Evolutionary conservation across 2,888 invertebrate genomes (phyloP).

Genomic region (Callinectes sapidus): DNA sequence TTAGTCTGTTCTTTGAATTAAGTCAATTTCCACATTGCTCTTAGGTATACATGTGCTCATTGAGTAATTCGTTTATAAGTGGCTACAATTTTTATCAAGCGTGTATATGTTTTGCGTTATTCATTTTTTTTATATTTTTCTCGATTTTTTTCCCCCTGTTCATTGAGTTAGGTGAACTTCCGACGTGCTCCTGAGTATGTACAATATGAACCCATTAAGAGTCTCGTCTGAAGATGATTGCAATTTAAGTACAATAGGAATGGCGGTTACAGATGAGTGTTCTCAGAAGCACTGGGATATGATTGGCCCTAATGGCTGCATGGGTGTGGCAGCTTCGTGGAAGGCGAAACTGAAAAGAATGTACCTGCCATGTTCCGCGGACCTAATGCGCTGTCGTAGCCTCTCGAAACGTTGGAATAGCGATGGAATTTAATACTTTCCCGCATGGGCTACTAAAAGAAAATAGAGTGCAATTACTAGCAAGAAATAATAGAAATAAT

Average conservation of each 20-base stretch:
- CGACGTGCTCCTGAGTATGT: not conserved
- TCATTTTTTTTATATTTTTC: not conserved
- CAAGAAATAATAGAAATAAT: not conserved
- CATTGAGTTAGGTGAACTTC: not conserved
- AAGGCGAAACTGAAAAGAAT: constrained; percentile 43
- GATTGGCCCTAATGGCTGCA: constrained; percentile 54
- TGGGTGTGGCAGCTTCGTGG: constrained; percentile 41
- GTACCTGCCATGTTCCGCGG: not conserved
- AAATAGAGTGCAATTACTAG: not conserved
- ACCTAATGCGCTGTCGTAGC: not conserved
- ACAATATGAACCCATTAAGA: not conserved
- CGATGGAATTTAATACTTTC: not conserved
- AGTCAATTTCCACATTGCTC: too few species aligned
- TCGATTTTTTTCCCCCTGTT: not conserved
- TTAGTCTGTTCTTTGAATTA: too few species aligned
- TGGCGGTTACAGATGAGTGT: constrained; percentile 42
- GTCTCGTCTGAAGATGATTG: not conserved
- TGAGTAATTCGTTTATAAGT: too few species aligned
- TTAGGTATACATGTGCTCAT: too few species aligned
- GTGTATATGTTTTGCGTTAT: too few species aligned
- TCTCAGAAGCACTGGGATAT: constrained; percentile 43
- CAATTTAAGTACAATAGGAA: not conserved
- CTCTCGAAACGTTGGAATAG: not conserved
- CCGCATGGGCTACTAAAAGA: not conserved
- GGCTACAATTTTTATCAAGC: too few species aligned